Conservation (phyloP, 2,888 invertebrate genomes). For the Morinoia aosen region DNA sequence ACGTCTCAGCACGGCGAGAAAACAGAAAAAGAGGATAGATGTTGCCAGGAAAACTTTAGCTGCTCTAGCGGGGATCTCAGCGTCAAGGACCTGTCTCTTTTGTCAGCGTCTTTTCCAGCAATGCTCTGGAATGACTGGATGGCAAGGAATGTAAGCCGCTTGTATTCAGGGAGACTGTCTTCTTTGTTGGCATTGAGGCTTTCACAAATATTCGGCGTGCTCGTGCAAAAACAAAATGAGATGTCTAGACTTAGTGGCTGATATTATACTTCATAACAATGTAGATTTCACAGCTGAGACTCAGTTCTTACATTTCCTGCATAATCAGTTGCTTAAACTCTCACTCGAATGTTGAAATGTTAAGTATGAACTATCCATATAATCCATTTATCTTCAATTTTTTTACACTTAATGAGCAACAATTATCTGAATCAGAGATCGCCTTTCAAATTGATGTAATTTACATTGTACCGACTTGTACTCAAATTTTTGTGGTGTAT, state of each 20-base stretch:
- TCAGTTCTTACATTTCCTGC: neutral
- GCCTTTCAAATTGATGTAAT: neutral
- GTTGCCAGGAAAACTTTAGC: neutral
- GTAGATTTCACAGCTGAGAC: neutral
- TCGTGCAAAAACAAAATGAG: neutral
- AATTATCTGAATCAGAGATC: neutral
- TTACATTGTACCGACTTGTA: neutral
- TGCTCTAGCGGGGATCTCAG: constrained; percentile 36
- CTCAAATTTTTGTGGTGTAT: too few relatives aligned
- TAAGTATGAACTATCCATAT: neutral
- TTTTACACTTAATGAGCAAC: neutral
- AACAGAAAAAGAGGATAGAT: neutral
- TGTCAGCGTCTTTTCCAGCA: constrained; percentile 63
- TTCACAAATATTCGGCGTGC: neutral
- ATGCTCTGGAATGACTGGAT: constrained; percentile 63
- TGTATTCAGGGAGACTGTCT: neutral
- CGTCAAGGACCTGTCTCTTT: constrained; percentile 58
- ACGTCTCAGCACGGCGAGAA: neutral
- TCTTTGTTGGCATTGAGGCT: neutral
- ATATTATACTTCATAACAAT: neutral
- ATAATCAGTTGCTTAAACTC: neutral
- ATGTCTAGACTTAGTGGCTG: neutral
- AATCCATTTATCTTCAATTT: too few relatives aligned
- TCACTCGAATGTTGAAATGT: neutral
- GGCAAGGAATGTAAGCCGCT: constrained; percentile 48